phyloP scores from a whole-genome alignment of 1,140 invertebrate genomes.

The Orussus abietinus region DNA sequence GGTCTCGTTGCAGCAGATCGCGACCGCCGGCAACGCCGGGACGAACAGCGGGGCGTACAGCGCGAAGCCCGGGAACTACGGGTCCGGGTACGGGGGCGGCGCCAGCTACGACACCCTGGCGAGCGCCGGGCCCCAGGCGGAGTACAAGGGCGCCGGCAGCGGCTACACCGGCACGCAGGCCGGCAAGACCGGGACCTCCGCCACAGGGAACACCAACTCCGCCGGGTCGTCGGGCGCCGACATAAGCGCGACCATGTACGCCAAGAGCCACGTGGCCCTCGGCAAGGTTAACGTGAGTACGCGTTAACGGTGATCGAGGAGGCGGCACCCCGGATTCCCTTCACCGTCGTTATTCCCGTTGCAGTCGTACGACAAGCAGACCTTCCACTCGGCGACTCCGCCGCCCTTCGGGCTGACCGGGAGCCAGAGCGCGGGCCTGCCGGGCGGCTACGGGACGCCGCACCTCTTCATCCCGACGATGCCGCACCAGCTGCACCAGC shows the following conservation, averaged over 20 bases:
- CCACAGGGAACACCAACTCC: constrained; percentile 49
- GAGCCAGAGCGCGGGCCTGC: constrained; percentile 68
- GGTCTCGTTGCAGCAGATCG: constrained; percentile 58
- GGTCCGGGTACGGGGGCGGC: constrained; percentile 59
- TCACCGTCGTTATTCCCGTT: constrained; percentile 27
- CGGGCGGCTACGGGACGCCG: constrained; percentile 61
- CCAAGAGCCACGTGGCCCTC: constrained; percentile 68
- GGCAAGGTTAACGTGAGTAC: constrained; percentile 71
- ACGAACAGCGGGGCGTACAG: constrained; percentile 62
- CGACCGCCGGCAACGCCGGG: constrained; percentile 60
- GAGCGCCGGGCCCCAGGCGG: constrained; percentile 52
- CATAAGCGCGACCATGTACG: constrained; percentile 65
- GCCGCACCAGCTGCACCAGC: constrained; percentile 70
- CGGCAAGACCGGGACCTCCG: constrained; percentile 50
- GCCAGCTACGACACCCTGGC: constrained; percentile 64
- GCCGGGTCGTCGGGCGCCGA: constrained; percentile 60
- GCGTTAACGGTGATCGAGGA: background rate
- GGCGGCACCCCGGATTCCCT: too few relatives aligned
- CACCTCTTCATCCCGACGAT: constrained; percentile 73
- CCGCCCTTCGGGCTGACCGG: constrained; percentile 74
- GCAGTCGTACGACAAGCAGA: constrained; percentile 81
- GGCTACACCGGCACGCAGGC: constrained; percentile 49
- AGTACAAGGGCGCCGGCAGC: constrained; percentile 45
- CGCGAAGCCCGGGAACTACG: constrained; percentile 63
- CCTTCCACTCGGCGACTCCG: constrained; percentile 78